Percentiles rank a stretch among this genome's conserved stretches.
Conservation (phyloP, 2,888 invertebrate genomes). For the Apeira syringaria region DNA sequence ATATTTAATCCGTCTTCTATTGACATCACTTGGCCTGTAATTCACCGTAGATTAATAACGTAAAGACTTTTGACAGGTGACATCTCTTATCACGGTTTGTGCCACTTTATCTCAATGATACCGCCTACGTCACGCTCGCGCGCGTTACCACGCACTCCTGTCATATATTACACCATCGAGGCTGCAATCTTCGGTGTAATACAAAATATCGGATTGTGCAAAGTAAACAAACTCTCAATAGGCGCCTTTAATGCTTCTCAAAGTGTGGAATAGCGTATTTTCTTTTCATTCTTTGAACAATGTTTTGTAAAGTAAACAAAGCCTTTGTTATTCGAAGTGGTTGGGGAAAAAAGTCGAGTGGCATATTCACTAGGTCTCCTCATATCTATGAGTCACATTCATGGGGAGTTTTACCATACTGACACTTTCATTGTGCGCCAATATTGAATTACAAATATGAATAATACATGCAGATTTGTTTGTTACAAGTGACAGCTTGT, state of each 20-base stretch:
- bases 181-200: constrained; percentile 16
- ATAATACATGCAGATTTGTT: constrained; percentile 51
- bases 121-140: constrained; percentile 1
- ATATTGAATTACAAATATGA: constrained; percentile 36
- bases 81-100: constrained; percentile 25
- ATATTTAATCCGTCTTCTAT: too few species aligned
- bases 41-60: constrained; percentile 20
- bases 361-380: constrained; percentile 10
- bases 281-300: constrained; percentile 1
- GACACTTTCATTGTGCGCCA: constrained; percentile 40
- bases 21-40: constrained; percentile 22
- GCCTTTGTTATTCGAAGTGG: constrained; percentile 17
- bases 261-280: not conserved
- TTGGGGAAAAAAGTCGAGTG: constrained; percentile 11
- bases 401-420: constrained; percentile 41
- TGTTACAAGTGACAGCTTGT: constrained; percentile 43
- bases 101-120: constrained; percentile 23
- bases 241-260: not conserved
- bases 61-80: constrained; percentile 25
- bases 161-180: constrained; percentile 27
- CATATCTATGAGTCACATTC: constrained; percentile 23
- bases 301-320: constrained; percentile 9
- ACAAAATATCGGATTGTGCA: constrained; percentile 17
- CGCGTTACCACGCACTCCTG: constrained; percentile 1
- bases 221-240: constrained; percentile 22